A percentile compares a stretch with the other conserved stretches of the same genome.
These are phyloP conservation scores for Oryzias sinensis DNA, from an alignment of 2,797 vertebrate genomes.

Conservation along the genomic window DNA sequence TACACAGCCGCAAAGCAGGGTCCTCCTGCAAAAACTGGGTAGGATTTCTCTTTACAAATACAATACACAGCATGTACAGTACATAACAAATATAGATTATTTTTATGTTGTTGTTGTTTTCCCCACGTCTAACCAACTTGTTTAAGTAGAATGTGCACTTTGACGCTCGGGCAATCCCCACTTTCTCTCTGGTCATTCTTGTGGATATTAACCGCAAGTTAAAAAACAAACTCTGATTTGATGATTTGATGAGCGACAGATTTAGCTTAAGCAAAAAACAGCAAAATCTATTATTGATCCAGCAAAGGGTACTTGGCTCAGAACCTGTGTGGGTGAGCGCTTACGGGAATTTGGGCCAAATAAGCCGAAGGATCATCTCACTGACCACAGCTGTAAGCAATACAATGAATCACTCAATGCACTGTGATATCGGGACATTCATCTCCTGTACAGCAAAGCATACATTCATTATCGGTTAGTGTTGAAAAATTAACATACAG, in stretches of 20 bases:
- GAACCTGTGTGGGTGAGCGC: conserved; percentile 30
- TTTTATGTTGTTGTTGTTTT: conserved; percentile 38
- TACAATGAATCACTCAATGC: conserved; percentile 64
- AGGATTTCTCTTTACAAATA: conserved; percentile 77
- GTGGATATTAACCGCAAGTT: conserved; percentile 39
- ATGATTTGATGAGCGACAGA: conserved; percentile 30
- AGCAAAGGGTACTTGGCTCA: conserved; percentile 31
- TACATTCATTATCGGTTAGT: conserved; percentile 86
- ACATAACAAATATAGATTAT: conserved; percentile 79
- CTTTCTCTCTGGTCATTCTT: conserved; percentile 51
- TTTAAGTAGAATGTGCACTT: conserved; percentile 65
- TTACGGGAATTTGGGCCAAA: conserved; percentile 40
- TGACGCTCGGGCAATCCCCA: conserved; percentile 54
- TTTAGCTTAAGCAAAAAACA: conserved; percentile 26
- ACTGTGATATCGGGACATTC: conserved; percentile 74
- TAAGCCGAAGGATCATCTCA: conserved; percentile 46
- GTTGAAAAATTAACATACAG: conserved; percentile 68
- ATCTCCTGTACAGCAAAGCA: conserved; percentile 81
- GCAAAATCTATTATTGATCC: conserved; percentile 16
- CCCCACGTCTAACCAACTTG: conserved; percentile 70
- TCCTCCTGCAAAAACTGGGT: conserved; percentile 72
- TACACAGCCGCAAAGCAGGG: conserved; percentile 61
- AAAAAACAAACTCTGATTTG: too few relatives aligned
- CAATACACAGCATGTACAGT: conserved; percentile 79
- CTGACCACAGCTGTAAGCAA: conserved; percentile 49